A percentile compares a stretch with the other conserved stretches of the same genome.
These are phyloP conservation scores for Urocynchramus pylzowi DNA, from an alignment of 2,113 vertebrate genomes.

Conservation along the genomic window DNA sequence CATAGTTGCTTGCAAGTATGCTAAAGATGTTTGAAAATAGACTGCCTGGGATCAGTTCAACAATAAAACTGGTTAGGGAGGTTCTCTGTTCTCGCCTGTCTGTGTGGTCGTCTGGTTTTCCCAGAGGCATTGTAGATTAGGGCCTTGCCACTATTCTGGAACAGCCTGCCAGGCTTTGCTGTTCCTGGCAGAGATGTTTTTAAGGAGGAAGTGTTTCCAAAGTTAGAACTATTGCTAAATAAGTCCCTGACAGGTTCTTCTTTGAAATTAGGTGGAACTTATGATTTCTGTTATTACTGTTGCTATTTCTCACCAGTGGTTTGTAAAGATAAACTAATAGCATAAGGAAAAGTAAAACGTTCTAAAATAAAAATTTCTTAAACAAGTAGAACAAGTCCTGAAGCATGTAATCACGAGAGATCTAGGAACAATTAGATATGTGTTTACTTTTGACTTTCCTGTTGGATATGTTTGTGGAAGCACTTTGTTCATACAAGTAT, in stretches of 20 bases:
- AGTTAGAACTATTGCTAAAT: not conserved
- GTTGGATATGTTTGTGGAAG: not conserved
- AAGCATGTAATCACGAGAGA: not conserved
- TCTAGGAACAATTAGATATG: not conserved
- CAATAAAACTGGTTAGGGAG: conserved; percentile 28
- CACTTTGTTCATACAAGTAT: not conserved
- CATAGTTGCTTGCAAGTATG: not conserved
- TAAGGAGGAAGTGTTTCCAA: not conserved
- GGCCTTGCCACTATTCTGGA: not conserved
- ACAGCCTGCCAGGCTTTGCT: not conserved
- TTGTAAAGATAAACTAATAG: not conserved
- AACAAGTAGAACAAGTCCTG: not conserved
- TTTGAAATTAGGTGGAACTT: not conserved
- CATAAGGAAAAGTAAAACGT: not conserved
- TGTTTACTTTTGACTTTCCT: not conserved
- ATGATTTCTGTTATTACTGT: not conserved
- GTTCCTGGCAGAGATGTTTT: not conserved
- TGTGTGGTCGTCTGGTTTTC: conserved; percentile 20
- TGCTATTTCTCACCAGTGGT: not conserved
- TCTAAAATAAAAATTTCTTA: not conserved
- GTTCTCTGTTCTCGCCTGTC: not conserved
- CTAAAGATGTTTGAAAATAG: not conserved
- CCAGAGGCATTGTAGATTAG: not conserved
- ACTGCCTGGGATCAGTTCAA: not conserved
- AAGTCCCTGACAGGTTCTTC: not conserved